Evolutionary conservation across 2,888 invertebrate species (phyloP).

Genomic region (Chymomyza fuscimana): DNA sequence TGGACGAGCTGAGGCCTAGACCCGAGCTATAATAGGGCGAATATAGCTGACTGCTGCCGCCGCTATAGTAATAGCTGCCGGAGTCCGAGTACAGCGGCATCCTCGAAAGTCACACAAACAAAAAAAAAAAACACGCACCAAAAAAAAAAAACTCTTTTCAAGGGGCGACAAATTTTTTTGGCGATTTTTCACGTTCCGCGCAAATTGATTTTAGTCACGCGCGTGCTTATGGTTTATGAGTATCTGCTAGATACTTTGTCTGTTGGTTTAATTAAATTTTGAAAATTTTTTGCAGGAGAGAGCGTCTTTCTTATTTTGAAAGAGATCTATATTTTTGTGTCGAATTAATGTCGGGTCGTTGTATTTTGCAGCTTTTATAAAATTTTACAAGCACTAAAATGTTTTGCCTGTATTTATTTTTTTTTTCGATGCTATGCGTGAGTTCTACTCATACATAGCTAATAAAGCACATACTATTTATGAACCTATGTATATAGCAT

Average conservation of each 20-base stretch:
- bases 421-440: constrained; percentile 1
- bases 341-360: constrained; percentile 10
- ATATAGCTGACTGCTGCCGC: constrained; percentile 80
- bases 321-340: constrained; percentile 11
- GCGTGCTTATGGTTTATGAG: not conserved
- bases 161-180: not conserved
- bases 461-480: constrained; percentile 2
- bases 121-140: constrained; percentile 19
- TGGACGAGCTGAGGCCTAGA: constrained; percentile 79
- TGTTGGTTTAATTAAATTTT: constrained; percentile 5
- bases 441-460: not conserved
- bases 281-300: not conserved
- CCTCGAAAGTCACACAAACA: constrained; percentile 28
- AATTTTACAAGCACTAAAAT: constrained; percentile 8
- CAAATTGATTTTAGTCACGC: not conserved
- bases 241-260: constrained; percentile 5
- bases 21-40: constrained; percentile 80
- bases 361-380: constrained; percentile 4
- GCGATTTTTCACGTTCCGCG: constrained; percentile 8
- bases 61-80: constrained; percentile 81
- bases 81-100: constrained; percentile 87
- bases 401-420: not conserved
- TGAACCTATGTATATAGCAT: not conserved
- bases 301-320: not conserved
- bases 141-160: constrained; percentile 3